A percentile compares a stretch with the other conserved stretches of the same genome.
Evolutionary conservation across 2,797 vertebrate species (phyloP).

Genomic region (Clarias laeviceps): DNA sequence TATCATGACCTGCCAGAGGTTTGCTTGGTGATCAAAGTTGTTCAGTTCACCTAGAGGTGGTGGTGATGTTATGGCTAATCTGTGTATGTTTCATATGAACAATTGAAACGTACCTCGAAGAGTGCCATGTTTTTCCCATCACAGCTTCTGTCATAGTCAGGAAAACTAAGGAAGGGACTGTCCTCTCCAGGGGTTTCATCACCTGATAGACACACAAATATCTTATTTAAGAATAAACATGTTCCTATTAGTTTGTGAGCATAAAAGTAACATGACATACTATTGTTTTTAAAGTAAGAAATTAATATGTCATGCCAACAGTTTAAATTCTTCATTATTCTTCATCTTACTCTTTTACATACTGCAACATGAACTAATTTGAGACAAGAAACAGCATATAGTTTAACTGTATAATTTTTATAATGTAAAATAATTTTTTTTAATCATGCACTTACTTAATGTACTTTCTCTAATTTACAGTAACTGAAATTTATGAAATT

Average conservation of each 20-base stretch:
- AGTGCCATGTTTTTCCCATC: slow-evolving; percentile 93
- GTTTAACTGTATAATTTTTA: too few species aligned
- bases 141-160: slow-evolving; percentile 73
- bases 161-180: slow-evolving; percentile 78
- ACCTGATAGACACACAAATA: slow-evolving; percentile 62
- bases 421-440: not conserved
- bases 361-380: not conserved
- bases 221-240: not conserved
- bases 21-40: too few species aligned
- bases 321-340: not conserved
- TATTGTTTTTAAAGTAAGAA: not conserved
- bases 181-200: slow-evolving; percentile 78
- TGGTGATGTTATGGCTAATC: too few species aligned
- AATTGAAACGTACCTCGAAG: slow-evolving; percentile 80
- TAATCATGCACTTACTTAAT: not conserved
- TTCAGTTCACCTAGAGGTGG: too few species aligned
- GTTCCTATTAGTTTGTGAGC: not conserved
- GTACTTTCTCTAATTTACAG: not conserved
- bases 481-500: not conserved
- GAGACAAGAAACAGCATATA: not conserved
- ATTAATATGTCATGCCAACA: not conserved
- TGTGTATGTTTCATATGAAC: not conserved
- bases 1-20: too few species aligned
- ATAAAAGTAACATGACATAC: not conserved
- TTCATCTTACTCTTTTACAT: not conserved